Conservation (phyloP, 2,888 invertebrate genomes). For the Matsumyia berberina region DNA sequence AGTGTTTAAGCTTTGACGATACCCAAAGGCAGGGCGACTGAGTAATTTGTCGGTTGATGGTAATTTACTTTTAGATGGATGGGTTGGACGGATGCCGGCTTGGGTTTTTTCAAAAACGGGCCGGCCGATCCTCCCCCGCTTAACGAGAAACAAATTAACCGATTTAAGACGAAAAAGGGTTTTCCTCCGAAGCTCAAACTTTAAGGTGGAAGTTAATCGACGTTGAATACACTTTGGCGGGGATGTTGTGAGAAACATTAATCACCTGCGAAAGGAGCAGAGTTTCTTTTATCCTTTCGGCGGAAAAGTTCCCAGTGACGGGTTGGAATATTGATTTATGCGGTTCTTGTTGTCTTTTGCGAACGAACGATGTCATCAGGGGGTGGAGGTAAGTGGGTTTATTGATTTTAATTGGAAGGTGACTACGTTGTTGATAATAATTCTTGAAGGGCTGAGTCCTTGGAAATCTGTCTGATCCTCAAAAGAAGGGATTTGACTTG, state of each 20-base stretch:
- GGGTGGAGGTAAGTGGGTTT: background rate
- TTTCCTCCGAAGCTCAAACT: slow-evolving; percentile 2
- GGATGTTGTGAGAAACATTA: slow-evolving; percentile 28
- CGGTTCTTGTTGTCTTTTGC: slow-evolving; percentile 1
- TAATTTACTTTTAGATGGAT: slow-evolving; percentile 44
- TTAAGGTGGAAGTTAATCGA: slow-evolving; percentile 46
- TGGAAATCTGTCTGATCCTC: too few relatives aligned
- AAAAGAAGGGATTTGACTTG: too few relatives aligned
- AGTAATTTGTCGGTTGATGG: slow-evolving; percentile 53
- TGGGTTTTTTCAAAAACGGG: background rate
- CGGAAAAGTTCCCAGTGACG: slow-evolving; percentile 28
- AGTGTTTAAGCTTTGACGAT: slow-evolving; percentile 44
- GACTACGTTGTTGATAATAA: background rate
- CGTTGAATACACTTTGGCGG: slow-evolving; percentile 27
- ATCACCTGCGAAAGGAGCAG: slow-evolving; percentile 6
- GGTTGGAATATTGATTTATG: slow-evolving; percentile 34
- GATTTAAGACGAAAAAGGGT: slow-evolving; percentile 52
- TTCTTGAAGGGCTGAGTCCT: background rate
- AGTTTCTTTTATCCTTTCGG: slow-evolving; percentile 11
- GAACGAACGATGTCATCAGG: slow-evolving; percentile 8
- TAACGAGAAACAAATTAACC: slow-evolving; percentile 71
- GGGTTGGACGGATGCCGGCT: background rate
- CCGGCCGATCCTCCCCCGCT: slow-evolving; percentile 24
- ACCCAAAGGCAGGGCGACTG: slow-evolving; percentile 20
- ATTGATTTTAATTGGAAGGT: slow-evolving; percentile 12